phyloP scores from a whole-genome alignment of 2,113 vertebrate species.

The Petromus typicus region DNA sequence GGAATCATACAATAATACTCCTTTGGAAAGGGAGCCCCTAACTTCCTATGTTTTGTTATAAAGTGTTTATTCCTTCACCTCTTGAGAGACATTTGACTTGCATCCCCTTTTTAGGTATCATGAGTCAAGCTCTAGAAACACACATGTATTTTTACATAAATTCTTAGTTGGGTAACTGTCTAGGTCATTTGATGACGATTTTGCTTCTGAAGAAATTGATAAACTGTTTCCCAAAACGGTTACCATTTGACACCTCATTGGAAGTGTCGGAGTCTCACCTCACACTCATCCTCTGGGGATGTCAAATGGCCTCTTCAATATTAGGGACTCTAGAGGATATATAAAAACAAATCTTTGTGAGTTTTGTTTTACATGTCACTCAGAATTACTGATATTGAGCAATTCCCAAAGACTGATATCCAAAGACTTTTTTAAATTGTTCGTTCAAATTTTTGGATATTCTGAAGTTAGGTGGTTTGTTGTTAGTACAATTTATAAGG shows the following conservation, averaged over 20 bases:
- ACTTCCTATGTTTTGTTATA: neutral
- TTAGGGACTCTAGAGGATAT: neutral
- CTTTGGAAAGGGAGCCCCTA: neutral
- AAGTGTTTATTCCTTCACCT: neutral
- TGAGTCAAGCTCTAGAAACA: neutral
- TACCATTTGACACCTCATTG: neutral
- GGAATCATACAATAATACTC: neutral
- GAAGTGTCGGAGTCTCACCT: neutral
- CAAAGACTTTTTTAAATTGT: neutral
- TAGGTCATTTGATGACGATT: neutral
- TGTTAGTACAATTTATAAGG: neutral
- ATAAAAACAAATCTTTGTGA: neutral
- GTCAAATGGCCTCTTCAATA: constrained; percentile 25
- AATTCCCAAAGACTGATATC: neutral
- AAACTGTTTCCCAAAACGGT: neutral
- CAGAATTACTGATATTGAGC: neutral
- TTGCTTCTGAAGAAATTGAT: constrained; percentile 23
- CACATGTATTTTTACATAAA: neutral
- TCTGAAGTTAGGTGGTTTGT: neutral
- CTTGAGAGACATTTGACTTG: neutral
- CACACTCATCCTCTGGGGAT: neutral
- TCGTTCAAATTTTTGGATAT: neutral
- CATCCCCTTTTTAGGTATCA: neutral
- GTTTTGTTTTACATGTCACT: constrained; percentile 9
- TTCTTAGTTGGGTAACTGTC: constrained; percentile 4